Conservation (phyloP, 1,140 invertebrate species). For the Nymphalis io region DNA sequence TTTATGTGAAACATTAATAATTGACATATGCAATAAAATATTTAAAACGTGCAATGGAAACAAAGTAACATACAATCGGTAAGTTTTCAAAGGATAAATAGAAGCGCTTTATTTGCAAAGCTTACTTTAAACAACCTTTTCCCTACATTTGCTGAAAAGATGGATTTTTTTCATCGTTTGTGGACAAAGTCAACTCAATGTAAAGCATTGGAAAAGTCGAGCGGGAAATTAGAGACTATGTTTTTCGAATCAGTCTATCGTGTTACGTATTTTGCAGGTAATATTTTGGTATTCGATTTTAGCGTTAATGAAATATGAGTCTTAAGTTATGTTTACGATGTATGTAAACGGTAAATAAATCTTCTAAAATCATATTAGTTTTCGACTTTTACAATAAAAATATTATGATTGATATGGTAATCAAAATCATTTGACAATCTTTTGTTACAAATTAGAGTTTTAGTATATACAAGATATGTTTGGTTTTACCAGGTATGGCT, state of each 20-base stretch:
- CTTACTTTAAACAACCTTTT: slow-evolving; percentile 18
- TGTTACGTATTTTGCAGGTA: slow-evolving; percentile 61
- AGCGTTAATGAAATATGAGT: too few species aligned
- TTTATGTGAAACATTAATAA: too few species aligned
- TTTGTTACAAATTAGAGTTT: too few species aligned
- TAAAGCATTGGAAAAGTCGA: slow-evolving; percentile 51
- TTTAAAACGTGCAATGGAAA: slow-evolving; percentile 18
- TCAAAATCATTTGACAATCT: too few species aligned
- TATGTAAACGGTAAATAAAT: too few species aligned
- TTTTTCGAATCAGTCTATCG: slow-evolving; percentile 65
- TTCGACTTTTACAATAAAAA: too few species aligned
- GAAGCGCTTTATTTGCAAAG: slow-evolving; percentile 8
- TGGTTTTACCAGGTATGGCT: slow-evolving; percentile 49
- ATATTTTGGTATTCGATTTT: slow-evolving; percentile 1
- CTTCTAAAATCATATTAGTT: too few species aligned
- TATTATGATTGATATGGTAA: too few species aligned
- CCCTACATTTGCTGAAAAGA: slow-evolving; percentile 28
- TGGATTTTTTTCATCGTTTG: slow-evolving; percentile 43
- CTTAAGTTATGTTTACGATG: too few species aligned
- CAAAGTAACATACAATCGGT: slow-evolving; percentile 5
- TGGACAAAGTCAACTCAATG: slow-evolving; percentile 57
- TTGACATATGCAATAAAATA: not conserved
- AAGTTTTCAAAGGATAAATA: slow-evolving; percentile 14
- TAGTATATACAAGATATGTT: too few species aligned
- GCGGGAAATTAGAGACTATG: slow-evolving; percentile 52